These are phyloP conservation scores for Peromyscus melanophrys DNA, from an alignment of 2,797 vertebrate species.

Conservation along the genomic window DNA sequence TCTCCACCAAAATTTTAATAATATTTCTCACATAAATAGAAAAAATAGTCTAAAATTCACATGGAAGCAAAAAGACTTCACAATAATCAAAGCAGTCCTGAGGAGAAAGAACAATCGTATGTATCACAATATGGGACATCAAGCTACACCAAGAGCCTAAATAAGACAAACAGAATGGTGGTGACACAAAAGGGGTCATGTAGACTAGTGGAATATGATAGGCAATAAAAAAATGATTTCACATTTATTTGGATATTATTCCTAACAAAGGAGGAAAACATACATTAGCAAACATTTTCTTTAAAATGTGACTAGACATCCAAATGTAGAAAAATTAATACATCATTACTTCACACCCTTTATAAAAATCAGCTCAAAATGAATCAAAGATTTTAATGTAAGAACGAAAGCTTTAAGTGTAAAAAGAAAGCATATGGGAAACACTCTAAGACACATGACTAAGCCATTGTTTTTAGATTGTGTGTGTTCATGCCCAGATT, in stretches of 20 bases:
- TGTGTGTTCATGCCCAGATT: background rate
- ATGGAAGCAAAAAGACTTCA: background rate
- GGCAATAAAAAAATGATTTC: background rate
- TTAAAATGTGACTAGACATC: background rate
- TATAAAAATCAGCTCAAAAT: background rate
- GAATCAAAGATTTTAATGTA: background rate
- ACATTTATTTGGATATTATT: background rate
- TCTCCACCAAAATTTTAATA: background rate
- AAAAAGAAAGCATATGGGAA: background rate
- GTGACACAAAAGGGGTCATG: background rate
- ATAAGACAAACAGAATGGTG: background rate
- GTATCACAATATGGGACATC: too few relatives aligned
- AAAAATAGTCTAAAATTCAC: background rate
- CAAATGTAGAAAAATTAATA: background rate
- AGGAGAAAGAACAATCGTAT: background rate
- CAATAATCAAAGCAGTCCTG: background rate
- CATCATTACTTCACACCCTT: too few relatives aligned
- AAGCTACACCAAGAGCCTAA: background rate
- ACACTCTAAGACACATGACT: too few relatives aligned
- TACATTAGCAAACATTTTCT: background rate
- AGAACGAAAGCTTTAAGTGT: background rate
- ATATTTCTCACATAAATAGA: background rate
- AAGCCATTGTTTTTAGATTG: background rate
- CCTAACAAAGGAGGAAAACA: background rate
- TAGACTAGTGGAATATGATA: too few relatives aligned